A percentile compares a stretch with the other conserved stretches of the same genome.
Conservation (phyloP, 2,113 vertebrate genomes). For the Xenopus tropicalis region DNA sequence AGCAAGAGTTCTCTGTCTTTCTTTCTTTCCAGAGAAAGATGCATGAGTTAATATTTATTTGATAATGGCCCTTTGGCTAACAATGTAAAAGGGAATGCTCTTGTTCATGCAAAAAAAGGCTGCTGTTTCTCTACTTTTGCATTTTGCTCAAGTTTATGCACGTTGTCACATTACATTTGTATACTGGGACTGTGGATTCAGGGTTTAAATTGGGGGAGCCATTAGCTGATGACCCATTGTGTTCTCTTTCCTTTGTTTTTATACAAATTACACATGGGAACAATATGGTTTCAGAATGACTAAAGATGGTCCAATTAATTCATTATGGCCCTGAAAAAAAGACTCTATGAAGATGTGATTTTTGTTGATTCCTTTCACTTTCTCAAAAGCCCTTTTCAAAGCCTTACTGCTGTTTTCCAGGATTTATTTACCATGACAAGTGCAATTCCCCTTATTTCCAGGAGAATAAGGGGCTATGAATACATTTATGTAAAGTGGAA, state of each 20-base stretch:
- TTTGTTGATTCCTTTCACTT: not conserved
- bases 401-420: constrained; percentile 50
- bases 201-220: not conserved
- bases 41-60: no score
- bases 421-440: constrained; percentile 59
- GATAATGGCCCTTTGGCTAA: no score
- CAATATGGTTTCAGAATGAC: constrained; percentile 45
- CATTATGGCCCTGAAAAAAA: constrained; percentile 39
- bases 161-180: constrained; percentile 36
- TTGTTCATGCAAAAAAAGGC: no score
- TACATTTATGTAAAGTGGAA: not conserved
- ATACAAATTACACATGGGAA: not conserved
- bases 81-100: no score
- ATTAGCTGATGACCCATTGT: constrained; percentile 22
- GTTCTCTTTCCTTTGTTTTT: constrained; percentile 17
- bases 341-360: not conserved
- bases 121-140: constrained; percentile 29
- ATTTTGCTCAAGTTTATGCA: constrained; percentile 20
- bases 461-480: constrained; percentile 1
- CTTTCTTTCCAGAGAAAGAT: no score
- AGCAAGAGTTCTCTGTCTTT: no score
- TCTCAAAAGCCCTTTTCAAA: constrained; percentile 4
- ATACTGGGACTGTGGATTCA: constrained; percentile 16
- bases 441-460: constrained; percentile 52
- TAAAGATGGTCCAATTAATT: constrained; percentile 49